phyloP scores from a whole-genome alignment of 2,888 invertebrate genomes.

The Ernsta delagoae region DNA sequence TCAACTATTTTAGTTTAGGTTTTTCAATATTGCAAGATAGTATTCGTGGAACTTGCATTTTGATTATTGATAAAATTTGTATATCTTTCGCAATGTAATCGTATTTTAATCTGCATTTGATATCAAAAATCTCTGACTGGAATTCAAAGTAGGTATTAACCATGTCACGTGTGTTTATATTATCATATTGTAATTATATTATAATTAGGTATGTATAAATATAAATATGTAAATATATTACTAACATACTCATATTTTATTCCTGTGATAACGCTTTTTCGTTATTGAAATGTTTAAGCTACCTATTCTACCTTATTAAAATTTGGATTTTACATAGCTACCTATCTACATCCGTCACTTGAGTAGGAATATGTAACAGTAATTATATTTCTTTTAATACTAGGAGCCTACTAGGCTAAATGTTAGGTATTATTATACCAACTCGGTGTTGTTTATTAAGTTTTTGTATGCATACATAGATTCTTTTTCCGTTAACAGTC shows the following conservation, averaged over 20 bases:
- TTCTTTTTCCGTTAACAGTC: too few relatives aligned
- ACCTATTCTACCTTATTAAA: background rate
- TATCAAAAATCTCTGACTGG: constrained; percentile 11
- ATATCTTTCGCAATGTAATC: background rate
- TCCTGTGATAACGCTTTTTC: constrained; percentile 72
- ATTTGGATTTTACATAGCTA: background rate
- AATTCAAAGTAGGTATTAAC: constrained; percentile 15
- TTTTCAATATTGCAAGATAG: background rate
- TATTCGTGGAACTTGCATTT: background rate
- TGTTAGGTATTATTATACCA: too few relatives aligned
- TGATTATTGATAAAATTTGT: background rate
- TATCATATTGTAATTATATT: too few relatives aligned
- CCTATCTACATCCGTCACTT: background rate
- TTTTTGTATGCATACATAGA: too few relatives aligned
- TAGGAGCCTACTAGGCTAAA: background rate
- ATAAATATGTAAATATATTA: constrained; percentile 14
- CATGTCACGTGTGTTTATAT: constrained; percentile 6
- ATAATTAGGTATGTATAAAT: too few relatives aligned
- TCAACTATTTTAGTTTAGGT: background rate
- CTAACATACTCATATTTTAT: too few relatives aligned
- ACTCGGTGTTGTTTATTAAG: too few relatives aligned
- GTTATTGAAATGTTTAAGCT: constrained; percentile 10
- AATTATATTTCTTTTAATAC: background rate
- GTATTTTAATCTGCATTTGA: constrained; percentile 24
- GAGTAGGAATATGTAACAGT: background rate